Evolutionary conservation across 2,888 invertebrate genomes (phyloP).

Genomic region (Nycteola revayana): DNA sequence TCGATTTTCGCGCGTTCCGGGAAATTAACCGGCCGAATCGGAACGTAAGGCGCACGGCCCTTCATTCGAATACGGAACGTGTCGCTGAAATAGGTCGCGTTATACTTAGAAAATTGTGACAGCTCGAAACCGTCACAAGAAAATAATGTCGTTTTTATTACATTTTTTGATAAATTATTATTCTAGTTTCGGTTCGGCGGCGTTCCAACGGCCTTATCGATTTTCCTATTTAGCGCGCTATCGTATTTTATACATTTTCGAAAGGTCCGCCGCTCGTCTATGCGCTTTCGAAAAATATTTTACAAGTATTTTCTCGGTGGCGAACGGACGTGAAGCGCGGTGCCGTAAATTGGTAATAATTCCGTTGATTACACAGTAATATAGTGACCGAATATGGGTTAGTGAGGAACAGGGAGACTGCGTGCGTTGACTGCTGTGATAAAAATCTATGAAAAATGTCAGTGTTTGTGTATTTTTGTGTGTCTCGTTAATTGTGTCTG

Average conservation of each 20-base stretch:
- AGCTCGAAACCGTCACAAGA: constrained; percentile 72
- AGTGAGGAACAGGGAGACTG: constrained; percentile 62
- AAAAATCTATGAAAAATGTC: constrained; percentile 46
- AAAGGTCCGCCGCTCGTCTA: constrained; percentile 72
- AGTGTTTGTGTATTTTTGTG: constrained; percentile 56
- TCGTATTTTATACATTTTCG: constrained; percentile 76
- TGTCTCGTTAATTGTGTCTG: constrained; percentile 53
- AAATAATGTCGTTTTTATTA: constrained; percentile 82
- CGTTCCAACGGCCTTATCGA: constrained; percentile 73
- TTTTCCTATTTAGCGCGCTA: constrained; percentile 77
- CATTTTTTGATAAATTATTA: constrained; percentile 81
- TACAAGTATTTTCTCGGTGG: constrained; percentile 68
- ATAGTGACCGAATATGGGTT: constrained; percentile 77
- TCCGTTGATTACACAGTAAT: constrained; percentile 76
- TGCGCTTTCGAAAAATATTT: constrained; percentile 80
- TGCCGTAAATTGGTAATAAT: constrained; percentile 79
- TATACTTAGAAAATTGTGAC: constrained; percentile 76
- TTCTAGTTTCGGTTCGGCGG: constrained; percentile 72
- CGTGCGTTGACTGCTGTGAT: constrained; percentile 58
- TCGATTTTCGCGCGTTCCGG: constrained; percentile 49
- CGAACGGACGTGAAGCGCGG: constrained; percentile 72
- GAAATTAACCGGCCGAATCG: constrained; percentile 54
- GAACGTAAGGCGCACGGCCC: constrained; percentile 33
- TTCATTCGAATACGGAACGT: constrained; percentile 22
- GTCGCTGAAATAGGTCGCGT: constrained; percentile 45